These are phyloP conservation scores for Astropecten irregularis DNA, from an alignment of 53 echinoderm and acorn worm species.

Conservation along the genomic window DNA sequence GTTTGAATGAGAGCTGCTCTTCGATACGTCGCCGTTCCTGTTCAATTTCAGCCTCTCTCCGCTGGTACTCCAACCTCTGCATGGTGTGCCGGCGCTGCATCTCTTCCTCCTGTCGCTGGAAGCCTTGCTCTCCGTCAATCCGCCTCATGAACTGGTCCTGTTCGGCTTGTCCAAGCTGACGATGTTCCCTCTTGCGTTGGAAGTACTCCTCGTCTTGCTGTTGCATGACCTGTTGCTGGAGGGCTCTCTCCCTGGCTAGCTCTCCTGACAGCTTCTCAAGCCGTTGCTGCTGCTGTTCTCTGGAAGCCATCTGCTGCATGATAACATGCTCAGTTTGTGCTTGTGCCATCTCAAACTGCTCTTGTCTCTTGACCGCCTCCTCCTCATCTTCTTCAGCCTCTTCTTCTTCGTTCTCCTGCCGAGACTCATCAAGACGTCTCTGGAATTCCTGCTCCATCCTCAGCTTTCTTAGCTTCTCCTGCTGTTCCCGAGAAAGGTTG, in stretches of 20 bases:
- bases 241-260: constrained; percentile 45
- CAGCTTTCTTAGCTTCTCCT: constrained; percentile 82
- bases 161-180: constrained; percentile 15
- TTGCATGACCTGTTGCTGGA: constrained; percentile 43
- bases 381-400: constrained; percentile 43
- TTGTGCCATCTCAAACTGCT: constrained; percentile 57
- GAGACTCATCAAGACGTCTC: constrained; percentile 80
- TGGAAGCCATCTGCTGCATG: constrained; percentile 45
- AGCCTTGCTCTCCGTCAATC: constrained; percentile 38
- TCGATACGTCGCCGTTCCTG: constrained; percentile 84
- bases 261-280: constrained; percentile 53
- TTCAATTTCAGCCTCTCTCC: constrained; percentile 83
- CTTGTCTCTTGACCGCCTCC: constrained; percentile 18
- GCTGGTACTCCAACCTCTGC: constrained; percentile 81
- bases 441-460: constrained; percentile 87
- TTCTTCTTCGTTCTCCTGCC: constrained; percentile 49
- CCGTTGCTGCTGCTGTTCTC: constrained; percentile 55
- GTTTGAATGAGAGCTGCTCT: constrained; percentile 67
- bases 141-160: constrained; percentile 43
- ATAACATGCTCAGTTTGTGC: constrained; percentile 66
- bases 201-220: constrained; percentile 45
- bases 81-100: constrained; percentile 72
- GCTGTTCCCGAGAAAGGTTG: constrained; percentile 67
- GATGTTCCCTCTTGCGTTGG: constrained; percentile 30
- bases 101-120: constrained; percentile 77